Evolutionary conservation across 1,140 invertebrate genomes (phyloP), one percentile per base, ranked within the genome.

Genomic region (Drosophila asahinai): DNA sequence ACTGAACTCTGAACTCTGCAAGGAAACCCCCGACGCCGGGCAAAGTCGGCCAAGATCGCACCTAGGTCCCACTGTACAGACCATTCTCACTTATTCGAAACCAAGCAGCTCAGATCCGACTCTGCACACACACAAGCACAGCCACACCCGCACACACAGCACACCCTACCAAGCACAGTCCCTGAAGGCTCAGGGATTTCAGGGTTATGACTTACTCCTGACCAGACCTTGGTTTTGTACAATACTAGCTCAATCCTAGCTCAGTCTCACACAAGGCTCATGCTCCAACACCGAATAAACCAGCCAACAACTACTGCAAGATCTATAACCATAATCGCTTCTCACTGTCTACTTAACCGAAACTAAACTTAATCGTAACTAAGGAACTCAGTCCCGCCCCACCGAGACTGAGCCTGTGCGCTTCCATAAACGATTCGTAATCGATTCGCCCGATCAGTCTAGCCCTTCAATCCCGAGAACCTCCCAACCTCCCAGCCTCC

Each of bases 231-330:
- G 70, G 51, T 67, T 49, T 42, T 86, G 73, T 76, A 76, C 51
- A 79, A 62, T 66, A 48, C 70, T 52, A 27, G 27, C 27, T 27
- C 27, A 71, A 58, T 76, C 48, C 64, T 70, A 76, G 74, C 66
- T 67, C 22, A 55, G 52, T 55, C 52, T 38, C 61, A 80, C 61
- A 80, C 58, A 60, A 70, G 71, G 80, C 84, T 89, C 84, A 89
- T 87, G 84, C 81, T 89, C 84, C 83, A 84, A 89, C 83, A 87
- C 83, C 80, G 80, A 89, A 89, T 84, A 83, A 87, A 84, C 84
- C 65, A 77, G 61, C 22, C 25, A 71, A 72, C 78, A 77, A 62
- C 59, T 72, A 72, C 62, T 67, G 66, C 60, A 75, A 81, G 54
- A 72, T 62, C 27, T 63, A 76, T 40, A 58, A 70, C 58, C 64